A percentile compares a stretch with the other conserved stretches of the same genome.
Evolutionary conservation across 2,113 vertebrate genomes (phyloP).

Genomic region (Mormyrus lacerda): DNA sequence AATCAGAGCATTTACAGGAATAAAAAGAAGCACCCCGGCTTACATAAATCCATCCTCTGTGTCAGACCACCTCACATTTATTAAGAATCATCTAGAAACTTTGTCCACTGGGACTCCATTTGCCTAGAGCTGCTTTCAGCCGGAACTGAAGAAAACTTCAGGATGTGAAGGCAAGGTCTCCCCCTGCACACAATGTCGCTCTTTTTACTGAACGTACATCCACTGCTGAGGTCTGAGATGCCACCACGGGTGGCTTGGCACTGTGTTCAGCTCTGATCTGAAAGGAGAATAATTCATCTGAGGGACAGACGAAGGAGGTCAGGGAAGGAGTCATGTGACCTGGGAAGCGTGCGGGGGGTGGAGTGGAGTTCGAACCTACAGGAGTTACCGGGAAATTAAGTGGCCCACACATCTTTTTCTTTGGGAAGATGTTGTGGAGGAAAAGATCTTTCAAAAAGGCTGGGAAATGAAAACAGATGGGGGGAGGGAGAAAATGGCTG

Average conservation of each 20-base stretch:
- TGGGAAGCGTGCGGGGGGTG: background rate
- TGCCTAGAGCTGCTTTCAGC: background rate
- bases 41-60: background rate
- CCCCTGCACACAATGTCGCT: background rate
- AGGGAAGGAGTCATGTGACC: background rate
- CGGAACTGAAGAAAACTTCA: background rate
- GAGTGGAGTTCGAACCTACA: background rate
- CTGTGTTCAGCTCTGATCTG: background rate
- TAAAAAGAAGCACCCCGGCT: background rate
- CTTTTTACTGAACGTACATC: background rate
- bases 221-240: background rate
- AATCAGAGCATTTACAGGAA: background rate
- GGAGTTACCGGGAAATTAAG: constrained; percentile 43
- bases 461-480: constrained; percentile 53
- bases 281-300: background rate
- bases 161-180: background rate
- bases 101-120: background rate
- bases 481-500: constrained; percentile 54
- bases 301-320: background rate
- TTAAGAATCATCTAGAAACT: background rate
- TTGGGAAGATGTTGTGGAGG: constrained; percentile 33
- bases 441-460: constrained; percentile 42
- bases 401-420: constrained; percentile 43
- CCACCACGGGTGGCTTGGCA: background rate
- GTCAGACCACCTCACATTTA: background rate